These are phyloP conservation scores for Holacanthus passer DNA, from an alignment of 2,113 vertebrate genomes.

Conservation along the genomic window DNA sequence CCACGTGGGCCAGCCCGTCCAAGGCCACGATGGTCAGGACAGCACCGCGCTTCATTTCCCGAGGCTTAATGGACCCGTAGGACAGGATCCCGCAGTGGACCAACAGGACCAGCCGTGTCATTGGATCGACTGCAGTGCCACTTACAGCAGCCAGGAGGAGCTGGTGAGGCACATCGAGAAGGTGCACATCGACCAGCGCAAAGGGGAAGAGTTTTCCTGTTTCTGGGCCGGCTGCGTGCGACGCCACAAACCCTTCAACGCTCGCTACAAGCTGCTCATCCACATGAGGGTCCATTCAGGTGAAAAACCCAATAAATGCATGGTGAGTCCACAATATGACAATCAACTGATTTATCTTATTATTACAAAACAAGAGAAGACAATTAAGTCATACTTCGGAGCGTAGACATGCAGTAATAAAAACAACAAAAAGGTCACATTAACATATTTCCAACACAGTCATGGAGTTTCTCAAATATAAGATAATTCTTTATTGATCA, in stretches of 20 bases:
- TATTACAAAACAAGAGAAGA: not conserved
- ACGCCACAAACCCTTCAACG: slow-evolving; percentile 96
- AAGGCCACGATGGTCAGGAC: slow-evolving; percentile 41
- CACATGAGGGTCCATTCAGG: slow-evolving; percentile 99
- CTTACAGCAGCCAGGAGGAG: slow-evolving; percentile 92
- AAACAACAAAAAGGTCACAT: no score
- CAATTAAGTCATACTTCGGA: no score
- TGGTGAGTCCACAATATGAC: slow-evolving; percentile 89
- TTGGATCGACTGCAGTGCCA: slow-evolving; percentile 94
- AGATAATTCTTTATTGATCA: no score
- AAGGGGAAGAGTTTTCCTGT: slow-evolving; percentile 97
- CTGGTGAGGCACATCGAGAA: slow-evolving; percentile 98
- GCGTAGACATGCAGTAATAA: no score
- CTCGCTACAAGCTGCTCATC: slow-evolving; percentile 98
- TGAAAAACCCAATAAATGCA: slow-evolving; percentile 98
- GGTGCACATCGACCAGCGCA: slow-evolving; percentile 95
- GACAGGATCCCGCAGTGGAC: slow-evolving; percentile 69
- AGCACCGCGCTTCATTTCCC: slow-evolving; percentile 61
- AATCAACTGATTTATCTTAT: no score
- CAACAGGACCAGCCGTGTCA: slow-evolving; percentile 85
- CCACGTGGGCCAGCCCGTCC: slow-evolving; percentile 60
- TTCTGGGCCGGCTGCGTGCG: slow-evolving; percentile 96
- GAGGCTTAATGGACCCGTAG: slow-evolving; percentile 62
- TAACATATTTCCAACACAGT: no score
- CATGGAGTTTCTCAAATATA: no score